Conservation (phyloP, 2,113 vertebrate genomes). For the Peucedramus taeniatus region DNA sequence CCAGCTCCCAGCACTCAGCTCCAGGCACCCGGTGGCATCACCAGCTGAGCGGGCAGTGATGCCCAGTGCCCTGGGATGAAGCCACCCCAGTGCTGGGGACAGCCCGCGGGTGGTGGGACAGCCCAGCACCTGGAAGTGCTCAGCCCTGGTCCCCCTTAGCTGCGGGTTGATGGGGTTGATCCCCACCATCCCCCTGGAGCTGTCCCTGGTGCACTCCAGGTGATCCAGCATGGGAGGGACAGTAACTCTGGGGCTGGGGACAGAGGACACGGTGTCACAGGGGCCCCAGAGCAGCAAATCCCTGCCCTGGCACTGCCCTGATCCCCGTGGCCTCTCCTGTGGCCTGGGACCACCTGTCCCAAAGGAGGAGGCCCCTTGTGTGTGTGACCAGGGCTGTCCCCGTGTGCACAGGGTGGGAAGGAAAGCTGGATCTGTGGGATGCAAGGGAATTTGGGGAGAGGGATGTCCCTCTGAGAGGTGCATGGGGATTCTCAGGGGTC, state of each 20-base stretch:
- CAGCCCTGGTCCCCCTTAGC: fast-evolving
- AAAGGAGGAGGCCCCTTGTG: background rate
- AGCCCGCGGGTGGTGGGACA: fast-evolving
- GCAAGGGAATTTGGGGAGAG: background rate
- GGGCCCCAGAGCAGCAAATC: background rate
- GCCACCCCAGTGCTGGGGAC: background rate
- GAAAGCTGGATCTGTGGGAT: background rate
- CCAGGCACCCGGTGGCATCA: fast-evolving
- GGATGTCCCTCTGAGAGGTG: background rate
- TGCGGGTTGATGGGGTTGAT: fast-evolving
- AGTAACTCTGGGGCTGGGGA: background rate
- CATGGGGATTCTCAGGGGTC: background rate
- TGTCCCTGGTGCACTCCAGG: background rate
- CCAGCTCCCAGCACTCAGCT: fast-evolving
- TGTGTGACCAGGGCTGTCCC: background rate
- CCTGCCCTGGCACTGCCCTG: background rate
- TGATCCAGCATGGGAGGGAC: fast-evolving
- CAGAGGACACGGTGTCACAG: background rate
- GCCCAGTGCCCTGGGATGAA: fast-evolving
- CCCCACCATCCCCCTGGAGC: too few species aligned
- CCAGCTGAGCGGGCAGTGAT: fast-evolving
- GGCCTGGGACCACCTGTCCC: fast-evolving
- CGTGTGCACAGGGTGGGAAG: fast-evolving
- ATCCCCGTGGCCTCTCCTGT: background rate
- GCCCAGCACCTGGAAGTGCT: background rate